Evolutionary conservation across 1,140 invertebrate species (phyloP), one percentile per base, ranked within the genome.

Genomic region (Scaptodrosophila lebanonensis): DNA sequence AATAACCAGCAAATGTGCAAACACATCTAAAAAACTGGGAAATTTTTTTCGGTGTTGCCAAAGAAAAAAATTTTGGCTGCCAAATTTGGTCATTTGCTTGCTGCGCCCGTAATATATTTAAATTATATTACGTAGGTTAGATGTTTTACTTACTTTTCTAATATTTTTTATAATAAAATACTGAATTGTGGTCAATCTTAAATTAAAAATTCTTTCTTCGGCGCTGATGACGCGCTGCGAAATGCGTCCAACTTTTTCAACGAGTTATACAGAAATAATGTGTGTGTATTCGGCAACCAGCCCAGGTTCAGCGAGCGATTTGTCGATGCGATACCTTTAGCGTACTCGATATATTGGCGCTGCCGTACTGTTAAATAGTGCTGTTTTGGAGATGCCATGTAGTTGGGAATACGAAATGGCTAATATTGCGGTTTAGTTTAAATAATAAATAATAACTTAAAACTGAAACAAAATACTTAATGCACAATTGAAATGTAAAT

Each of bases 21-120:
- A 40, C 22, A 44, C 52, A 49, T 35, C 27, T 58, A 62, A 61
- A 77, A 77, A 77, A 69, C 70, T 56, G 75, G 75, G 75, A 79
- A 79, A 83, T 79, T 79, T 39, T 76, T 79, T 53, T 64, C 50
- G 49, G 47, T 60, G 44, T 48, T 16, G 15, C 2, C 3, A 20
- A 15, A 8, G n/a, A 8, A 12, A 22, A 7, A 27, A 36, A 13
- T 15, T 22, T 11, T 7, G 17, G 18, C 13, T n/a, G n/a, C n/a
- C n/a, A n/a, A 27, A 25, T 27, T 15, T 27, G 11, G 7, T 3
- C 9, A 5, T 4, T 47, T 22, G 30, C 9, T 48, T 20, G 11
- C 7, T 1, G 1, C 6, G 36, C 8, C 18, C 12, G 32, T 12
- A 17, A 18, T 3, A n/a, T n/a, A 9, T 1, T 0, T 1, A 18